Evolutionary conservation across 2,888 invertebrate genomes (phyloP), one percentile per base, ranked within the genome.

Genomic region (Ypsolopha sequella): DNA sequence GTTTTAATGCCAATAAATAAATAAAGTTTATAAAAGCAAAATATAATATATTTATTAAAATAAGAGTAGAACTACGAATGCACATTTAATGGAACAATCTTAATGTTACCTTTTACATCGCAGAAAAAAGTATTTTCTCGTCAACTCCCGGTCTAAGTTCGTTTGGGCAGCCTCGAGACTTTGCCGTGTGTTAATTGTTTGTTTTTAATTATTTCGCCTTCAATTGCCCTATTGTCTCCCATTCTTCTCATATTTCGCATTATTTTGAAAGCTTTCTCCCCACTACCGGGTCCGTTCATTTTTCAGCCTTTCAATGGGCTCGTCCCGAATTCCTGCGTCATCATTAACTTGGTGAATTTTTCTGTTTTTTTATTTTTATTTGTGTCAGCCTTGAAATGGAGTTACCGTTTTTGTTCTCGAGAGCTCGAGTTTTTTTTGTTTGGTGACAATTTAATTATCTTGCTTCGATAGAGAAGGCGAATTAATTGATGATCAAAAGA

Each of bases 191-290:
- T 82, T 85, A 85, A 86, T 85, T 86, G 84, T 86, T 84, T 82
- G 80, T 80, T 76, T 68, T 77, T 76, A 81, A 85, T 86, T 85
- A 86, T 84, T 77, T 78, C 76, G 70, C 73, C 82, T 86, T 86
- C 85, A 86, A 85, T 85, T 86, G 81, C 85, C 85, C 76, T 73
- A 80, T 86, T 86, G 85, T 86, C 66, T 71, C 53, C 70, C 63
- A 76, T 80, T 81, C 78, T 77, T 75, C 75, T 74, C 76, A 70
- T 63, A 65, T 71, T 68, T 67, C 66, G 70, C 72, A 80, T 81
- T 77, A 81, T 81, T 76, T 73, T 63, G 70, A 73, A 71, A 72
- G 70, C 74, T 78, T 79, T 76, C 80, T 76, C 73, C 73, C 74
- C 68, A 66, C 69, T 72, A 73, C n/a, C 74, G 78, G 75, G 80